phyloP scores from a whole-genome alignment of 2,888 invertebrate genomes.

The Gari tellinella region DNA sequence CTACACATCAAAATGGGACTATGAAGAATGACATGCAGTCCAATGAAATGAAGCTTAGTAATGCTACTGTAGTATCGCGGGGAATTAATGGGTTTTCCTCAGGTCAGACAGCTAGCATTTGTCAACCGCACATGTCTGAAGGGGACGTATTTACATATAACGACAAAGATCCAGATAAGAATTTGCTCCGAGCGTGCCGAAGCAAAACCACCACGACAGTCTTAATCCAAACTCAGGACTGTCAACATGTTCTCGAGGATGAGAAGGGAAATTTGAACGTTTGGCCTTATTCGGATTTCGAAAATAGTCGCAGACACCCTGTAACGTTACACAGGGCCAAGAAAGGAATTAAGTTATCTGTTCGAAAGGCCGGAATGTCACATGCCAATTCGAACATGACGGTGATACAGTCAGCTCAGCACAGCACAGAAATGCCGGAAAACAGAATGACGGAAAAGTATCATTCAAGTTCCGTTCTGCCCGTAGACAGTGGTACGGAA shows the following conservation, averaged over 20 bases:
- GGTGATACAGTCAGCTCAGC: conserved; percentile 51
- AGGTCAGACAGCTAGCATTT: conserved; percentile 13
- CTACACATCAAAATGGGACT: conserved; percentile 30
- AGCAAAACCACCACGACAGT: not conserved
- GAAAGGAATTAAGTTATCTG: conserved; percentile 27
- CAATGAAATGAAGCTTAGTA: conserved; percentile 5
- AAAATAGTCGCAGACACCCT: conserved; percentile 44
- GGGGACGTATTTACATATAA: conserved; percentile 5
- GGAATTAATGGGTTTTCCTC: conserved; percentile 25
- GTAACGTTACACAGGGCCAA: conserved; percentile 49
- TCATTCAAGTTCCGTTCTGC: conserved; percentile 49
- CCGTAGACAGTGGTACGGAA: conserved; percentile 23
- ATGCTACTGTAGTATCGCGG: conserved; percentile 17
- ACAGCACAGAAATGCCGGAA: conserved; percentile 53
- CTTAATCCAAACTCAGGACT: conserved; percentile 23
- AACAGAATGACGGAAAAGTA: conserved; percentile 43
- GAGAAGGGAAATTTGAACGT: conserved; percentile 50
- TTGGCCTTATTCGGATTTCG: conserved; percentile 61
- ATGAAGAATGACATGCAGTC: conserved; percentile 41
- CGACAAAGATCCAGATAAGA: not conserved
- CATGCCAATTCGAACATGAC: conserved; percentile 40
- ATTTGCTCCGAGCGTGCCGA: too few relatives aligned
- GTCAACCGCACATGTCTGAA: conserved; percentile 24
- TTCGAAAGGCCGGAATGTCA: conserved; percentile 19
- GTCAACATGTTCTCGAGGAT: conserved; percentile 53